Evolutionary conservation across 1,140 invertebrate species (phyloP), one percentile per base, ranked within the genome.

Genomic region (Monomorium pharaonis): DNA sequence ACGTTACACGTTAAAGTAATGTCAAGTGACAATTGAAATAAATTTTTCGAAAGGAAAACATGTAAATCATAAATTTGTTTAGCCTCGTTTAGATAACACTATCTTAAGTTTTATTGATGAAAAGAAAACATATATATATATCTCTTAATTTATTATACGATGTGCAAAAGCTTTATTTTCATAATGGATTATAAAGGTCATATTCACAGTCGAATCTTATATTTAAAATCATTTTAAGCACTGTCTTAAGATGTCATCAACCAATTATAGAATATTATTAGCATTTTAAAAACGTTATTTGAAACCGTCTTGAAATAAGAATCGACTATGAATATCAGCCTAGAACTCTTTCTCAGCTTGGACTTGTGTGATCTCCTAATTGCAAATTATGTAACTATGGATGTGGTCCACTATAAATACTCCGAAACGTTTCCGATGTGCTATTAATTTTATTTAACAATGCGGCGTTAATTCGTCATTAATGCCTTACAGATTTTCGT

Each of bases 321-420:
- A n/a, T n/a, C n/a, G n/a, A n/a, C n/a, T n/a, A n/a, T n/a, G n/a
- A n/a, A n/a, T n/a, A n/a, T n/a, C n/a, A n/a, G n/a, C n/a, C n/a
- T n/a, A n/a, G n/a, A n/a, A n/a, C n/a, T n/a, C 30, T 78, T 30
- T 63, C 62, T 85, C 51, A 42, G n/a, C 44, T 65, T 85, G 54
- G 27, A 65, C 27, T 54, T 77, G 10, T 33, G 62, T 65, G 16
- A 1, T 69, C 18, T 78, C 1, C 77, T 44, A 27, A 24, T 85
- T 67, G n/a, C n/a, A 24, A 70, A 54, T 3, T 51, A 54, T 33
- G 30, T 74, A 74, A 74, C 9, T 27, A 37, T 54, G 10, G 54
- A 18, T 42, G 54, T 24, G 33, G 18, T 76, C 0, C 54, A 30
- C n/a, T 2, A 21, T 42, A 21, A 65, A 18, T 65, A 65, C 63